Conservation (phyloP, 2,113 vertebrate species). For the Chionomys nivalis region DNA sequence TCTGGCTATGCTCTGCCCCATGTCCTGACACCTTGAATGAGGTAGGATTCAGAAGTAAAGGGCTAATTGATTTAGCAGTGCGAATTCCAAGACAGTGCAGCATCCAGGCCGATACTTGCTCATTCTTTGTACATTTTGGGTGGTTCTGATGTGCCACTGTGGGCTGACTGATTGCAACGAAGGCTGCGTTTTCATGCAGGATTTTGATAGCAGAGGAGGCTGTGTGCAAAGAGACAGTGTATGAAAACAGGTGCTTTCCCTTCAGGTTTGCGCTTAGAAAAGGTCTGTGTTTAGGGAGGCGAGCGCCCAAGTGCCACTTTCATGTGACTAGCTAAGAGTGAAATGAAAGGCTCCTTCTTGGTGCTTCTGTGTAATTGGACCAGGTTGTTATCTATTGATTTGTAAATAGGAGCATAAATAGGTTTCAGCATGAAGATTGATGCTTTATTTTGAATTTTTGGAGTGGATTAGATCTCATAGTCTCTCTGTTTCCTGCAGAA, state of each 20-base stretch:
- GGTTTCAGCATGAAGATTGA: slow-evolving; percentile 46
- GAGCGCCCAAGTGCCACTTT: slow-evolving; percentile 5
- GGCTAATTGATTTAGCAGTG: background rate
- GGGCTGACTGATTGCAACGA: background rate
- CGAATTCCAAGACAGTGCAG: background rate
- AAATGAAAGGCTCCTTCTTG: background rate
- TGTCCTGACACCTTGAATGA: background rate
- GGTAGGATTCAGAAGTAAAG: background rate
- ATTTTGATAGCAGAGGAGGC: background rate
- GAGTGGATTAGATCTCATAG: slow-evolving; percentile 56
- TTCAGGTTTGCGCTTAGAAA: background rate
- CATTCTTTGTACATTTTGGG: background rate
- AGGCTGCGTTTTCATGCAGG: background rate
- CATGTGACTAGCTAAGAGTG: slow-evolving; percentile 47
- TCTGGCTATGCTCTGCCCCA: background rate
- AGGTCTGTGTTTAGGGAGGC: background rate
- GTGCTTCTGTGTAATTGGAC: background rate
- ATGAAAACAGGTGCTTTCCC: background rate
- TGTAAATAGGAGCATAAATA: slow-evolving; percentile 48
- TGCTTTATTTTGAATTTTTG: slow-evolving; percentile 60
- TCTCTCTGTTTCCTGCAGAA: slow-evolving; percentile 70
- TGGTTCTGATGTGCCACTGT: background rate
- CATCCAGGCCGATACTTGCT: background rate
- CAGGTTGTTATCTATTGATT: slow-evolving; percentile 51
- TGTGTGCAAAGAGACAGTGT: background rate